A percentile compares a stretch with the other conserved stretches of the same genome.
phyloP scores from a whole-genome alignment of 1,140 invertebrate species.

The Hermetia illucens region DNA sequence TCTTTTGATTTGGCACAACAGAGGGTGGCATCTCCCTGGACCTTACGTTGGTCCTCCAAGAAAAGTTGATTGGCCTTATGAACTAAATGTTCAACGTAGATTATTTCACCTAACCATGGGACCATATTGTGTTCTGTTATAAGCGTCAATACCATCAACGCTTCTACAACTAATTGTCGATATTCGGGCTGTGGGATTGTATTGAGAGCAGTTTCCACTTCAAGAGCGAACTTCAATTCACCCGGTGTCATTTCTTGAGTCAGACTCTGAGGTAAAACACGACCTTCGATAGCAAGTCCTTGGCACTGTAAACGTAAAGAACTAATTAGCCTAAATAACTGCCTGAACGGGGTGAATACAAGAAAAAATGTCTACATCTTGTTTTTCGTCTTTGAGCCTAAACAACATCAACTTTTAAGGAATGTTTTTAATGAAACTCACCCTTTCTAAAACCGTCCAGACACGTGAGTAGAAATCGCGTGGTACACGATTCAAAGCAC shows the following conservation, averaged over 20 bases:
- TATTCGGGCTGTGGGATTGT: constrained; percentile 97
- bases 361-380: neutral
- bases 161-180: constrained; percentile 93
- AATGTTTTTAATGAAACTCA: constrained; percentile 32
- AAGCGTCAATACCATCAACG: constrained; percentile 87
- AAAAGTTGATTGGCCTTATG: constrained; percentile 91
- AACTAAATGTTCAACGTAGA: constrained; percentile 85
- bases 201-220: constrained; percentile 95
- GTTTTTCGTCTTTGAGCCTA: neutral
- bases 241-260: constrained; percentile 98
- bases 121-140: constrained; percentile 79
- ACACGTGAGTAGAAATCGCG: constrained; percentile 90
- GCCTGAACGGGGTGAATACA: neutral
- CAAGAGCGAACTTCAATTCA: constrained; percentile 95
- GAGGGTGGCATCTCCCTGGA: constrained; percentile 72
- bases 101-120: constrained; percentile 58
- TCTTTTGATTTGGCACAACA: constrained; percentile 72
- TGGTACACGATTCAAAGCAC: constrained; percentile 93
- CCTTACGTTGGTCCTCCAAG: constrained; percentile 82
- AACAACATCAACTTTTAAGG: too few relatives aligned
- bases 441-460: constrained; percentile 81
- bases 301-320: constrained; percentile 58
- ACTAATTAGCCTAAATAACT: neutral
- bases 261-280: constrained; percentile 73
- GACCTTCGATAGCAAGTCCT: constrained; percentile 79